Base-by-base conservation (phyloP, 2,797 vertebrate genomes). In the Argya squamiceps region DNA sequence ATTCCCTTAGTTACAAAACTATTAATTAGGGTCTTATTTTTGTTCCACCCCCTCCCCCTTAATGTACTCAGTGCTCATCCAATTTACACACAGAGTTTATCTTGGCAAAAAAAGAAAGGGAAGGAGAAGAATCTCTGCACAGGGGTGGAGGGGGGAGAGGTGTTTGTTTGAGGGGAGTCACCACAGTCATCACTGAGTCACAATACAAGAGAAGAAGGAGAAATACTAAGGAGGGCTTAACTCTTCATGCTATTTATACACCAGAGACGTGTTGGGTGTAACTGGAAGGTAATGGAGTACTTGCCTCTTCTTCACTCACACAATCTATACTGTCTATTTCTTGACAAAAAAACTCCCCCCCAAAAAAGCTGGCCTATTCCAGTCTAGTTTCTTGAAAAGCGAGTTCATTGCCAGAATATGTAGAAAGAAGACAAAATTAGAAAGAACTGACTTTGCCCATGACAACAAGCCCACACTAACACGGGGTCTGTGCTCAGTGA, bases 151-250 rank as follows among this genome's bases (percentile, higher is more conserved):
- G 62, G 84, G 91, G 64, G 55, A 94, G 88, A 96, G 70, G 83
- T 92, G 93, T 95, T 97, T 97, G 91, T 89, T 93, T 44, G 95
- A 91, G 91, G 86, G 91, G 87, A 95, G 92, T 95, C 96, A 94
- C 80, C 26, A 0, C 43, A 89, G 63, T 22, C 91, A 95, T 92
- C 87, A 94, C 84, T 95, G 91, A 96, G 92, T 52, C 73, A 78
- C 64, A 85, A 81, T 0, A 79, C 39, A 91, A 50, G 0, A 74
- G 83, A 78, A 84, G 76, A 36, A 87, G 83, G 21, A 92, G 84
- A 46, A 88, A 60, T 65, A 53, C 56, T 62, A 43, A 69, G 73
- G 44, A 49, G 47, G 64, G 80, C 88, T 96, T 95, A 96, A 93
- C 89, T 93, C 88, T 68, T 92, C 80, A 82, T 53, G 56, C 70